These are phyloP conservation scores for Aphodius granarius DNA, from an alignment of 2,888 invertebrate species.

Conservation along the genomic window DNA sequence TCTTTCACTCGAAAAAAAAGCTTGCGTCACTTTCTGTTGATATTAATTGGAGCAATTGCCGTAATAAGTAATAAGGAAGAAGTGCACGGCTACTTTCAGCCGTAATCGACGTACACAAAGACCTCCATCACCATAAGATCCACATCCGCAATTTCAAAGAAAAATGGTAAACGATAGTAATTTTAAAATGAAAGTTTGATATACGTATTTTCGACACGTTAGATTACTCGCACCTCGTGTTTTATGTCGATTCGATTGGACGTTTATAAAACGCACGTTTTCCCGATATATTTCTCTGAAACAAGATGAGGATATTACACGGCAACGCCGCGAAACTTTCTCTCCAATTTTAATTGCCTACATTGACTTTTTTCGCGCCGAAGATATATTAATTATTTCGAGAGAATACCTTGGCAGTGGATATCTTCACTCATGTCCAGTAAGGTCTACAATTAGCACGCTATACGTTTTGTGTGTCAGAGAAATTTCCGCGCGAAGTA, in stretches of 20 bases:
- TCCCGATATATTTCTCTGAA: not conserved
- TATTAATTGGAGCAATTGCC: not conserved
- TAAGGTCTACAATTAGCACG: not conserved
- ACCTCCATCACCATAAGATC: not conserved
- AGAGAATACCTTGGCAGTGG: not conserved
- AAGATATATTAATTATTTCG: not conserved
- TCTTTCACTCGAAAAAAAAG: no score
- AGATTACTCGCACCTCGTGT: not conserved
- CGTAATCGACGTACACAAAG: not conserved
- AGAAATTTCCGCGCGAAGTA: not conserved
- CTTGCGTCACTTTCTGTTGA: not conserved
- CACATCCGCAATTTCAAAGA: not conserved
- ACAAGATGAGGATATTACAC: no score
- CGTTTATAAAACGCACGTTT: not conserved
- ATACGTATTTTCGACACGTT: not conserved
- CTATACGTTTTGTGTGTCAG: not conserved
- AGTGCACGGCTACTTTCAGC: not conserved
- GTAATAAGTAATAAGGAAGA: not conserved
- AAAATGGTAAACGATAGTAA: not conserved
- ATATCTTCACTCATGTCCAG: not conserved
- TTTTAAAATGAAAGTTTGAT: not conserved
- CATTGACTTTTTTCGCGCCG: not conserved
- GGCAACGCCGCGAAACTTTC: not conserved
- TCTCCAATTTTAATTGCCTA: not conserved
- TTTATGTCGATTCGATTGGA: not conserved